Evolutionary conservation across 2,797 vertebrate species (phyloP).

Genomic region (Brotula barbata): DNA sequence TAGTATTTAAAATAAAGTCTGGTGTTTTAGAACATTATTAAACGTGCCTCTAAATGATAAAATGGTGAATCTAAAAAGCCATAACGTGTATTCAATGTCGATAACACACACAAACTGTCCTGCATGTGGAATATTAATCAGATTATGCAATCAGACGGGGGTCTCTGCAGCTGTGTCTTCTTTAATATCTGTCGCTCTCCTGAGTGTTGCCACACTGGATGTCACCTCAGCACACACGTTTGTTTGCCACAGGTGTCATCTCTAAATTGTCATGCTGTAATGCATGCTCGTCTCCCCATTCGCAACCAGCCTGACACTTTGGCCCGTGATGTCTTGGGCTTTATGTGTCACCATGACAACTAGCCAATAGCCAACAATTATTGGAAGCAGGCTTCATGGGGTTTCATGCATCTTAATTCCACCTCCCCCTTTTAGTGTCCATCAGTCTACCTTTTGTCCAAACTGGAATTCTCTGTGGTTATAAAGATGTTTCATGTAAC

Average conservation of each 20-base stretch:
- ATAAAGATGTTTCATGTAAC: too few species aligned
- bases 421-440: slow-evolving; percentile 42
- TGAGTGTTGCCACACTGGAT: background rate
- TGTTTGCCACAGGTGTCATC: slow-evolving; percentile 27
- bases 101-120: too few species aligned
- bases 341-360: slow-evolving; percentile 49
- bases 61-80: too few species aligned
- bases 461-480: too few species aligned
- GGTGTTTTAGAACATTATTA: too few species aligned
- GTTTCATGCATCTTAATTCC: slow-evolving; percentile 51
- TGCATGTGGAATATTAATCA: too few species aligned
- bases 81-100: too few species aligned
- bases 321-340: slow-evolving; percentile 33
- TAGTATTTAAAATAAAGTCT: too few species aligned
- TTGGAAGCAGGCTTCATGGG: slow-evolving; percentile 23
- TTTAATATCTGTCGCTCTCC: background rate
- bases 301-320: slow-evolving; percentile 15
- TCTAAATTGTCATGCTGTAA: slow-evolving; percentile 14
- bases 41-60: too few species aligned
- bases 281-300: background rate
- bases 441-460: too few species aligned
- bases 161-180: background rate
- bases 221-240: slow-evolving; percentile 3
- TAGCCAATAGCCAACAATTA: slow-evolving; percentile 38
- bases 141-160: too few species aligned